A percentile compares a stretch with the other conserved stretches of the same genome.
Evolutionary conservation across 2,797 vertebrate genomes (phyloP).

Genomic region (Dendrocincla fuliginosa): DNA sequence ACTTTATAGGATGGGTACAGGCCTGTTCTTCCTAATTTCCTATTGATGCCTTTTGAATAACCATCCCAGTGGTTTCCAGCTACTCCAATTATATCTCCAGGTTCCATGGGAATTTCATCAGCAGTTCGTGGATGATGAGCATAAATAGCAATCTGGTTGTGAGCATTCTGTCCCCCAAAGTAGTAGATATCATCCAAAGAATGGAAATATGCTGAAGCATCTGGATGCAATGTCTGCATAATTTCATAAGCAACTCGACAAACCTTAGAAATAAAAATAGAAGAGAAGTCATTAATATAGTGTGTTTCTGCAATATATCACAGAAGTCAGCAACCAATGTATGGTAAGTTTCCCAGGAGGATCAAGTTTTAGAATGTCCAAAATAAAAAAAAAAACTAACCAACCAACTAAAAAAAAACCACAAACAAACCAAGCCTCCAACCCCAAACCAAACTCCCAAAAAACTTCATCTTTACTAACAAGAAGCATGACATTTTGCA

Average conservation of each 20-base stretch:
- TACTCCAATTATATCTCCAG: conserved; percentile 94
- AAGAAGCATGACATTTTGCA: neutral
- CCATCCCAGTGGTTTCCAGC: conserved; percentile 99
- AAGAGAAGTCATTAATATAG: neutral
- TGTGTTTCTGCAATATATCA: neutral
- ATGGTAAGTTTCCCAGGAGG: neutral
- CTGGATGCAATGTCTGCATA: conserved; percentile 96
- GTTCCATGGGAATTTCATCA: conserved; percentile 95
- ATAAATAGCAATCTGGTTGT: conserved; percentile 96
- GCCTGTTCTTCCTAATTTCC: conserved; percentile 94
- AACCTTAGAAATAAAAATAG: conserved; percentile 80
- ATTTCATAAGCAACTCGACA: conserved; percentile 98
- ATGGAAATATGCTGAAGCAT: conserved; percentile 94
- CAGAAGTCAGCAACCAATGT: neutral
- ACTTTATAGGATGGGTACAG: conserved; percentile 99
- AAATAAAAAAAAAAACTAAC: neutral
- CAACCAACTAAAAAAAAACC: neutral
- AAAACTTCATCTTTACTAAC: neutral
- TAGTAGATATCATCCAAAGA: conserved; percentile 99
- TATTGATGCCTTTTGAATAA: conserved; percentile 97
- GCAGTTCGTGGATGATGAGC: conserved; percentile 88
- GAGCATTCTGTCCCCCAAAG: conserved; percentile 97
- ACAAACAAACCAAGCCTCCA: neutral
- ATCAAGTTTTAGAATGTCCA: neutral
- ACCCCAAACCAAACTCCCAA: neutral